A percentile compares a stretch with the other conserved stretches of the same genome.
These are phyloP conservation scores for Heteropelma amictum DNA, from an alignment of 2,888 invertebrate genomes.

Conservation along the genomic window DNA sequence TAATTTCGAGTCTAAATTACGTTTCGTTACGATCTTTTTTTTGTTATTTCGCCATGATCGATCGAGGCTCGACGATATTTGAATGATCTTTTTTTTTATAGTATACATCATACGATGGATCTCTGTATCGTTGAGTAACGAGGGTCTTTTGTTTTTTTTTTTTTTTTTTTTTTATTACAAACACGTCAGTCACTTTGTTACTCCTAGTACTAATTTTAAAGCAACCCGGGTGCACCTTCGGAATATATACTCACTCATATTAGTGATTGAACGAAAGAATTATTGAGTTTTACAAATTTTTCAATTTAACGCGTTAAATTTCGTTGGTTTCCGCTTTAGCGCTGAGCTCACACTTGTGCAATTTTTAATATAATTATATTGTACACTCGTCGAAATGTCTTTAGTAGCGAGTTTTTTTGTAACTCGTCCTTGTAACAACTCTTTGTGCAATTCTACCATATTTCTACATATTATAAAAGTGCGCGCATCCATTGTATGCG, in stretches of 20 bases:
- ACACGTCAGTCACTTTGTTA: neutral
- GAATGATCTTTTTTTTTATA: too few species aligned
- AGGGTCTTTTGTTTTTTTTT: too few species aligned
- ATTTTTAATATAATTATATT: constrained; percentile 36
- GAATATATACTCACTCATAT: neutral
- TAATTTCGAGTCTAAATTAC: neutral
- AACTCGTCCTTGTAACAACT: constrained; percentile 46
- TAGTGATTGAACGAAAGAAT: too few species aligned
- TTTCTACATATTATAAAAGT: constrained; percentile 37
- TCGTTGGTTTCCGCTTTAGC: too few species aligned
- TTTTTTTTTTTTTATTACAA: too few species aligned
- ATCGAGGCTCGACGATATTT: neutral
- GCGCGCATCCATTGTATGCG: constrained; percentile 23
- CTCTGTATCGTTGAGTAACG: neutral
- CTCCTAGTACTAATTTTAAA: neutral
- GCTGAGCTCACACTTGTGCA: constrained; percentile 33
- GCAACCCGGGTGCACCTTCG: neutral
- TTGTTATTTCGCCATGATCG: constrained; percentile 25
- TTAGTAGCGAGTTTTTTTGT: constrained; percentile 27
- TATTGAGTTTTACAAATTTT: constrained; percentile 1
- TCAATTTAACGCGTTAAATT: too few species aligned
- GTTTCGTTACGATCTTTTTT: neutral
- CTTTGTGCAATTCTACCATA: constrained; percentile 51
- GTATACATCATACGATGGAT: too few species aligned
- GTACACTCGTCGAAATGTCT: constrained; percentile 20